Base-by-base conservation (phyloP, 2,888 invertebrate species). In the Caenorhabditis parvicauda region DNA sequence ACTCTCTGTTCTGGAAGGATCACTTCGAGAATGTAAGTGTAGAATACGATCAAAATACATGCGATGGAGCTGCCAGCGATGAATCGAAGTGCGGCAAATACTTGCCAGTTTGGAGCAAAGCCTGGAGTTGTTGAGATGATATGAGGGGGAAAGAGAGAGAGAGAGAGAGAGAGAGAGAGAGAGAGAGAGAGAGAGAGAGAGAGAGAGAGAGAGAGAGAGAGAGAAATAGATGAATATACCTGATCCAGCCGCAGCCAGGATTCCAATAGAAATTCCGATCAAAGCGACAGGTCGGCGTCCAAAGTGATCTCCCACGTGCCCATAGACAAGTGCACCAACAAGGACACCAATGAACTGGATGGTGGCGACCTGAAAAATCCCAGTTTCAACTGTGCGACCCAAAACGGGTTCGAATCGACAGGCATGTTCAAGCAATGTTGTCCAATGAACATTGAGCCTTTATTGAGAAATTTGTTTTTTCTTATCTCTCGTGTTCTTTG, bases 261-360 rank as follows among this genome's bases (percentile, higher is more conserved):
- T 59, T 35, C 70, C 70, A 14, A 67, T 38, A 2, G 54, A 27
- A 3, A 70, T 60, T 2, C 70, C 70, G 32, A 64, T 38, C 28
- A 70, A 38, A 3, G 67, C 61, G 25, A 72, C 67, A 0, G 63
- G 64, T 46, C 57, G 57, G 24, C 72, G 38, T 2, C 72, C 72
- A 38, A 72, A 65, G 45, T 63, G 54, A 43, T 72, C 72, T 9
- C 66, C 69, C 43, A 69, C 21, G 43, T 67, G 67, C 3, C 72
- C 72, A 39, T 64, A 72, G 49, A 49, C 53, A 7, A 72, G 32
- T 19, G 72, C 60, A 21, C 72, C 72, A 12, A 67, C 39, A 3
- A 72, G 50, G 5, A 72, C 69, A 4, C 72, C 72, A 21, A 67
- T 42, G 53, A 72, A 72, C 43, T 72, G 69, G 29, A 65, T 60